Evolutionary conservation across 2,797 vertebrate genomes (phyloP).

Genomic region (Melanotaenia parkinsoni): DNA sequence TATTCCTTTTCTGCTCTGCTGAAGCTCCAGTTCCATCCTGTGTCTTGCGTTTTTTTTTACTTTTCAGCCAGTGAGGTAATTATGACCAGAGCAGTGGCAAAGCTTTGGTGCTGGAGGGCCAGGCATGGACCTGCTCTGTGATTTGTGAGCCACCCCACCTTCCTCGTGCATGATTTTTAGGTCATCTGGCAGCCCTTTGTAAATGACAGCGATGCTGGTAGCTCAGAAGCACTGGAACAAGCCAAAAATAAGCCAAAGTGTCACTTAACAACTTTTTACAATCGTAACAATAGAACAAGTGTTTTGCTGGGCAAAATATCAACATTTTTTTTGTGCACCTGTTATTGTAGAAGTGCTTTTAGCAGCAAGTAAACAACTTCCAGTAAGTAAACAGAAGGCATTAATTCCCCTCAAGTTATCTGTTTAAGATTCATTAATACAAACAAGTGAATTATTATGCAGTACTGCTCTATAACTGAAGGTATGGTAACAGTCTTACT

Average conservation of each 20-base stretch:
- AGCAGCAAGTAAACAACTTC: neutral
- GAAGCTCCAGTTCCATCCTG: constrained; percentile 41
- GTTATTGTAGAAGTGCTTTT: neutral
- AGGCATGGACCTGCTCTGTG: constrained; percentile 42
- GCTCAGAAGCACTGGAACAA: constrained; percentile 27
- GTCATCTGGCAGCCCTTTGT: constrained; percentile 25
- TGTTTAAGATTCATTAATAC: constrained; percentile 10
- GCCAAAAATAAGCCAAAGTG: constrained; percentile 21
- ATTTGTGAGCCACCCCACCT: constrained; percentile 39
- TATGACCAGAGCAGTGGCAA: constrained; percentile 48
- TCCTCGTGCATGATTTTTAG: constrained; percentile 33
- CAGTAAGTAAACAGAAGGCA: neutral
- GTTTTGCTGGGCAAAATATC: constrained; percentile 6
- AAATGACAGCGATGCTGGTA: constrained; percentile 19
- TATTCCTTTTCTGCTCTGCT: constrained; percentile 42
- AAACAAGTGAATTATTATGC: constrained; percentile 14
- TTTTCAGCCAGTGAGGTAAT: constrained; percentile 58
- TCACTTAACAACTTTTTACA: constrained; percentile 22
- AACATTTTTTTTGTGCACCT: neutral
- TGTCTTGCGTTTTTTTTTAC: constrained; percentile 36
- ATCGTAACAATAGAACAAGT: neutral
- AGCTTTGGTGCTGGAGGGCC: constrained; percentile 49
- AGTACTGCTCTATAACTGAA: constrained; percentile 27
- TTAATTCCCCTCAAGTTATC: constrained; percentile 11
- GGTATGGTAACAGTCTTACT: neutral